These are phyloP conservation scores for Eristalis pertinax DNA, from an alignment of 2,888 invertebrate species.

Conservation along the genomic window DNA sequence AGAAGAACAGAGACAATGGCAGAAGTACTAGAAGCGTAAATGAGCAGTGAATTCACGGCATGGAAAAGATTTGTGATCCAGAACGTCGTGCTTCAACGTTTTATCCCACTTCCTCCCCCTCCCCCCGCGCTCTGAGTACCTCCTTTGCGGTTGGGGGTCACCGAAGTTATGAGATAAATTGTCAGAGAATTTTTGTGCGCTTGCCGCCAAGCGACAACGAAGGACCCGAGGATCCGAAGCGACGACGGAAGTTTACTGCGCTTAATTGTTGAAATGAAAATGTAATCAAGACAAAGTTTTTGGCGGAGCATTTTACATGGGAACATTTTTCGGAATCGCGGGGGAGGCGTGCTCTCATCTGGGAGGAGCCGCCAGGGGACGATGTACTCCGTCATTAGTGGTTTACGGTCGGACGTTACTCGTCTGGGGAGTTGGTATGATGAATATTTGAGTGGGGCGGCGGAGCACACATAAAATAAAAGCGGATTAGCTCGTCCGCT, in stretches of 20 bases:
- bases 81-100: slow-evolving; percentile 25
- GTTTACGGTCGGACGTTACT: slow-evolving; percentile 3
- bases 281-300: slow-evolving; percentile 58
- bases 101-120: slow-evolving; percentile 10
- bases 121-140: neutral
- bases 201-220: neutral
- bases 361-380: neutral
- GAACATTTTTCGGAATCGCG: neutral
- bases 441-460: neutral
- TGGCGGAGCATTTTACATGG: neutral
- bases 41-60: slow-evolving; percentile 64
- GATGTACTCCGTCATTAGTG: neutral
- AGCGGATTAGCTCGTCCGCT: neutral
- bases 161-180: slow-evolving; percentile 68
- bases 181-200: slow-evolving; percentile 29
- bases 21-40: slow-evolving; percentile 46
- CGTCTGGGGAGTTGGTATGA: neutral
- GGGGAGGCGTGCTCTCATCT: neutral
- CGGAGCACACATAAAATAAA: neutral
- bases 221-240: neutral
- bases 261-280: slow-evolving; percentile 59
- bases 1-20: neutral
- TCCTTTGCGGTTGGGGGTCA: slow-evolving; percentile 62
- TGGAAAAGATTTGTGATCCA: slow-evolving; percentile 69
- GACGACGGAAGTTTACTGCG: slow-evolving; percentile 13